Evolutionary conservation across 2,113 vertebrate species (phyloP).

Genomic region (Crotalus tigris): DNA sequence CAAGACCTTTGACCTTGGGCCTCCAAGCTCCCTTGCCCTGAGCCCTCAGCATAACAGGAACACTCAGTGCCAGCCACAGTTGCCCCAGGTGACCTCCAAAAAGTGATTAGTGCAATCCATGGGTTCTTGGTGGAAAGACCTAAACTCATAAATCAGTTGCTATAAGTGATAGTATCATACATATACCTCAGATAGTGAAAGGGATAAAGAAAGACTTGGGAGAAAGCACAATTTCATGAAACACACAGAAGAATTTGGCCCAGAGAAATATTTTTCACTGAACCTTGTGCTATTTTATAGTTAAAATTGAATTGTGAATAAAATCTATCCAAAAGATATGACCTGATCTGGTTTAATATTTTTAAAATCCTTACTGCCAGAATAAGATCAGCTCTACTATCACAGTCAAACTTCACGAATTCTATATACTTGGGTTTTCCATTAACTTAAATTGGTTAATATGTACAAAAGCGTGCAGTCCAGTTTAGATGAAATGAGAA

Average conservation of each 20-base stretch:
- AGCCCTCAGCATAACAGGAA: slow-evolving; percentile 1
- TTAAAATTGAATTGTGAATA: background rate
- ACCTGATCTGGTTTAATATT: background rate
- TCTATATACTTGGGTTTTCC: background rate
- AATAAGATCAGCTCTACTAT: background rate
- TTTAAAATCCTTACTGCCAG: background rate
- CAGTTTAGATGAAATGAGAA: background rate
- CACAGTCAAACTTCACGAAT: background rate
- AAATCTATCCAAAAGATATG: background rate
- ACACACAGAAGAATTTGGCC: background rate
- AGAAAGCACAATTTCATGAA: background rate
- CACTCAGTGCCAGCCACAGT: background rate
- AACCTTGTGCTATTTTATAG: background rate
- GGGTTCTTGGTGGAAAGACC: background rate
- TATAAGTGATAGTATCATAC: background rate
- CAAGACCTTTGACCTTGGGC: background rate
- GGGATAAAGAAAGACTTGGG: background rate
- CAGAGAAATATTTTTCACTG: background rate
- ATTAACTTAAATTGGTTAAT: background rate
- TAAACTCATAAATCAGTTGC: background rate
- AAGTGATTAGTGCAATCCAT: background rate
- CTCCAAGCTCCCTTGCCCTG: background rate
- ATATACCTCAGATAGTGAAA: background rate
- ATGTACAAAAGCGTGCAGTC: background rate
- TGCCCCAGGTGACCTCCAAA: background rate